Conservation (phyloP, 2,797 vertebrate species). For the Paratrypauchen microcephalus region DNA sequence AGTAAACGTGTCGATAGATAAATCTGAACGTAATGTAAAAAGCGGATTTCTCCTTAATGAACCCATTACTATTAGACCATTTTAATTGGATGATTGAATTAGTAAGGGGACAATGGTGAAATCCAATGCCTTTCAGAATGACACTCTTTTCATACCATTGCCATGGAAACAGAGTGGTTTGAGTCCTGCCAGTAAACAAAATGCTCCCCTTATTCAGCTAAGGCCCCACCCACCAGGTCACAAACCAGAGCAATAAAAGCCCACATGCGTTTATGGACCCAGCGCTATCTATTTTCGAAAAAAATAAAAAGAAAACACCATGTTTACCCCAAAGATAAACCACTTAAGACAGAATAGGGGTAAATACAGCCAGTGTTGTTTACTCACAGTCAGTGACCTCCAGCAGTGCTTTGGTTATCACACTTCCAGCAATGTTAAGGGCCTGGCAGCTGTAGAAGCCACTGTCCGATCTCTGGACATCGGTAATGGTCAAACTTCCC, state of each 20-base stretch:
- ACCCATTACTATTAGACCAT: not conserved
- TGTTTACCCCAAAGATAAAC: constrained; percentile 30
- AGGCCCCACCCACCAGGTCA: constrained; percentile 34
- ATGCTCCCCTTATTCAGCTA: constrained; percentile 5
- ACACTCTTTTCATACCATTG: constrained; percentile 40
- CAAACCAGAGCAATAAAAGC: constrained; percentile 14
- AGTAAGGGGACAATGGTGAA: constrained; percentile 1
- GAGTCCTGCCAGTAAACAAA: constrained; percentile 35
- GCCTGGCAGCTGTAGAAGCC: constrained; percentile 96
- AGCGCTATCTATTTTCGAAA: constrained; percentile 13
- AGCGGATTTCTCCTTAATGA: constrained; percentile 1
- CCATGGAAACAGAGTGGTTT: constrained; percentile 56
- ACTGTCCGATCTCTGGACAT: constrained; percentile 87
- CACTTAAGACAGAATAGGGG: constrained; percentile 11
- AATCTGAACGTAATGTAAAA: not conserved
- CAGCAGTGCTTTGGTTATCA: constrained; percentile 93
- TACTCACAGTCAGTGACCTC: constrained; percentile 93
- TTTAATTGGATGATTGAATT: constrained; percentile 2
- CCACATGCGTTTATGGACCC: constrained; percentile 15
- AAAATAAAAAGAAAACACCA: constrained; percentile 9
- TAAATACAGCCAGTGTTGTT: constrained; percentile 17
- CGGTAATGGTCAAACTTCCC: constrained; percentile 91
- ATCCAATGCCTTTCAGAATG: constrained; percentile 17
- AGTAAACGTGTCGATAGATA: not conserved
- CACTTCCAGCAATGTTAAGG: constrained; percentile 93